Evolutionary conservation across 2,113 vertebrate species (phyloP), one percentile per base, ranked within the genome.

Genomic region (Leptocoma aspasia): DNA sequence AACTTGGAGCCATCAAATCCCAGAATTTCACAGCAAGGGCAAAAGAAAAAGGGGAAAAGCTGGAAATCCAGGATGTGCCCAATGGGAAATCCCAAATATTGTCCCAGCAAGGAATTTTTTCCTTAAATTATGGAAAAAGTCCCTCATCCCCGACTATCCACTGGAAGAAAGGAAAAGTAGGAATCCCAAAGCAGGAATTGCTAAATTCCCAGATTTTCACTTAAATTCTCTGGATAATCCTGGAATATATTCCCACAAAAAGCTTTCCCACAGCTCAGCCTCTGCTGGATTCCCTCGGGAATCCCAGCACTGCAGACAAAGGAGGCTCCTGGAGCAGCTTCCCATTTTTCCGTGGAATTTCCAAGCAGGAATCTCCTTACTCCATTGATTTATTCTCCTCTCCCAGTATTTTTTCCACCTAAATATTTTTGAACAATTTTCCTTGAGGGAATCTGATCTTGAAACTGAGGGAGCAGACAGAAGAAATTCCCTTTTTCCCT

Each of bases 321-420:
- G 41, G 68, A 71, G 13, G 28, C n/a, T 75, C 27, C 31, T 6
- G 15, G 61, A 69, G 72, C 49, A 7, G 12, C 17, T 41, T 71
- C 37, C n/a, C 18, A 7, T 21, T 65, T 33, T 11, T 24, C 17
- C 2, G 1, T 2, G 26, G 64, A 15, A 35, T 56, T 65, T 39
- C 52, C 56, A 59, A 64, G 53, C 56, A 24, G 26, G 63, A 37
- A 65, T 45, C 41, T 33, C 41, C 0, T 26, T 6, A 24, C 19
- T n/a, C 24, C 42, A 6, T 10, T 31, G 6, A 35, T 77, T 75
- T 44, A 1, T 39, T 72, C 13, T 52, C 65, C 57, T 41, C 54
- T 69, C 13, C 0, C 3, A 0, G 8, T 13, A 5, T 39, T 42
- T 70, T 45, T 24, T 6, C 42, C 4, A 0, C 26, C 24, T 6